These are phyloP conservation scores for Motacilla alba DNA, from an alignment of 2,113 vertebrate genomes.

Conservation along the genomic window DNA sequence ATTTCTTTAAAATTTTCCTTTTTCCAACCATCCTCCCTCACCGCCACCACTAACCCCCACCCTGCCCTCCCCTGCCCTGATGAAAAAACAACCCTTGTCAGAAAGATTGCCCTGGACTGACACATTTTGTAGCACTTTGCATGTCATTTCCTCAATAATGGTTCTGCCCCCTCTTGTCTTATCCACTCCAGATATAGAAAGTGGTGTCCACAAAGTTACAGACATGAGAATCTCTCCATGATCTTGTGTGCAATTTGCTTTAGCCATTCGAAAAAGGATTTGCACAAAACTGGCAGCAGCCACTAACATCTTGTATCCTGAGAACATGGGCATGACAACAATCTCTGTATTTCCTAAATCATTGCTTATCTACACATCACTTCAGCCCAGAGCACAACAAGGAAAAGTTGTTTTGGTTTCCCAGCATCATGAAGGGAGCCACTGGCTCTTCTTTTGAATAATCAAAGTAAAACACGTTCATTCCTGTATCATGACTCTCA, in stretches of 20 bases:
- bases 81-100: not conserved
- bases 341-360: not conserved
- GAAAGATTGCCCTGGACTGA: not conserved
- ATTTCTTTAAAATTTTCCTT: not conserved
- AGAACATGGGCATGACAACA: not conserved
- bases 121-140: not conserved
- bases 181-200: not conserved
- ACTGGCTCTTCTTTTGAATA: not conserved
- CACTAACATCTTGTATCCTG: not conserved
- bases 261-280: not conserved
- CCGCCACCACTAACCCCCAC: rapidly evolving
- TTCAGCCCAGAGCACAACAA: not conserved
- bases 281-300: not conserved
- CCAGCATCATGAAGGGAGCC: not conserved
- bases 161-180: not conserved
- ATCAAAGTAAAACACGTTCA: not conserved
- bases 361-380: not conserved
- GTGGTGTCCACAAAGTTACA: not conserved
- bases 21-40: not conserved
- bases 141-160: not conserved
- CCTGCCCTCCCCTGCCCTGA: not conserved
- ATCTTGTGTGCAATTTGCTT: not conserved
- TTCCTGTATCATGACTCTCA: not conserved
- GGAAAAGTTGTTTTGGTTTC: not conserved
- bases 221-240: not conserved